Base-by-base conservation (phyloP, 2,797 vertebrate genomes). In the Phaenicophaeus curvirostris region DNA sequence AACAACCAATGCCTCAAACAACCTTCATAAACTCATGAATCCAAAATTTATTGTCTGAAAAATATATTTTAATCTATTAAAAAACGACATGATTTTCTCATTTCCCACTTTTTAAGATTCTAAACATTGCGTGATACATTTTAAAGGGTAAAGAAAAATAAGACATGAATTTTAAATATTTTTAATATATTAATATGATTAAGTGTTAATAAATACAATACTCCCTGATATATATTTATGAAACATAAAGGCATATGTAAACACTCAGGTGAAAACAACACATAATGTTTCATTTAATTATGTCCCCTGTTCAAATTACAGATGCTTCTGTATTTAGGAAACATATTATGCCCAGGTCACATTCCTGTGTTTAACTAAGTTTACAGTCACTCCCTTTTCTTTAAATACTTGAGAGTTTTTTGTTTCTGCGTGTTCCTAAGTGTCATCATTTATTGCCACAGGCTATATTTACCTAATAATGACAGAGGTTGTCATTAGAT, bases 401-500 rank as follows among this genome's bases (percentile, higher is more conserved):
- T 94, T 94, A 96, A 97, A 97, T 97, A 94, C 97, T 95, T 94
- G 72, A 33, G 76, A 44, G 90, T 72, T 97, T 96, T 97, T 97
- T 97, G 98, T 98, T 97, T 94, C 97, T 98, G 90, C 97, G 93
- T 97, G 97, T 97, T 98, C 94, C 96, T 96, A 97, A 96, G 97
- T 96, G 96, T 94, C 97, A 97, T 96, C 91, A 68, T 85, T 78
- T 96, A 94, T 95, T 91, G 97, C 98, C 97, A 93, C 57, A 93
- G 97, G 98, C 87, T 96, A 96, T 96, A 97, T 97, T 97, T 98
- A 98, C 98, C 97, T 98, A 96, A 96, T 96, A 97, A 98, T 96
- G 97, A 98, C 98, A 98, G 97, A 88, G 93, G 80, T 95, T 98
- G 97, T 98, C 97, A 98, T 98, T 98, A 97, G 97, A 97, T 97